Percentiles rank a stretch among this genome's conserved stretches.
phyloP scores from a whole-genome alignment of 2,113 vertebrate species.

The Prinia subflava region DNA sequence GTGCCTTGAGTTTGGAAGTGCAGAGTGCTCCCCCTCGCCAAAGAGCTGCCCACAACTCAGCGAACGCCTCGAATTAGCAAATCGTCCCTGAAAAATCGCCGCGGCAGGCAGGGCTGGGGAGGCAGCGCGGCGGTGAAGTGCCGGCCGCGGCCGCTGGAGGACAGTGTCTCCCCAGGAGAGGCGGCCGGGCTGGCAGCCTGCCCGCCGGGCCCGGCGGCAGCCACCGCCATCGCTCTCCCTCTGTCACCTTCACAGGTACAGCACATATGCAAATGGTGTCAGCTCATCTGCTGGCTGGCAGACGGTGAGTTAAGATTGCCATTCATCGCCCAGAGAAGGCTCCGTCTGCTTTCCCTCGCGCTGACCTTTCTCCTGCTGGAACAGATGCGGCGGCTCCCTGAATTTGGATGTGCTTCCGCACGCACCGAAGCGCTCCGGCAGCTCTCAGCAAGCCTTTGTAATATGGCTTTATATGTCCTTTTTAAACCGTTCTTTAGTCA shows the following conservation, averaged over 20 bases:
- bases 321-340: conserved; percentile 20
- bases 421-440: background rate
- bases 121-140: background rate
- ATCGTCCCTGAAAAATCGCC: fast-evolving
- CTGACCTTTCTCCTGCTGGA: conserved; percentile 45
- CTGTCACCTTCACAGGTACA: conserved; percentile 62
- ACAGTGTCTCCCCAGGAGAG: conserved; percentile 39
- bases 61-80: background rate
- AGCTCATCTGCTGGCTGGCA: conserved; percentile 48
- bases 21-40: background rate
- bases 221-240: background rate
- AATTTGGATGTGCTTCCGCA: background rate
- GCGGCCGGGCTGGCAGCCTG: background rate
- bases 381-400: background rate
- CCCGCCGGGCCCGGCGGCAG: background rate
- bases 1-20: background rate
- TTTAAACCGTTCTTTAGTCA: background rate
- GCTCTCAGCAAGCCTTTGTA: background rate
- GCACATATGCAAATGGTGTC: conserved; percentile 36
- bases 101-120: fast-evolving
- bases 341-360: conserved; percentile 21
- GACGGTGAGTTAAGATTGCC: conserved; percentile 2
- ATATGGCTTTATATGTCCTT: background rate
- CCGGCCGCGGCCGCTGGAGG: conserved; percentile 62
- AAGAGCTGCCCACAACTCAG: background rate